phyloP scores from a whole-genome alignment of 1,140 invertebrate species.

The Sipha flava region DNA sequence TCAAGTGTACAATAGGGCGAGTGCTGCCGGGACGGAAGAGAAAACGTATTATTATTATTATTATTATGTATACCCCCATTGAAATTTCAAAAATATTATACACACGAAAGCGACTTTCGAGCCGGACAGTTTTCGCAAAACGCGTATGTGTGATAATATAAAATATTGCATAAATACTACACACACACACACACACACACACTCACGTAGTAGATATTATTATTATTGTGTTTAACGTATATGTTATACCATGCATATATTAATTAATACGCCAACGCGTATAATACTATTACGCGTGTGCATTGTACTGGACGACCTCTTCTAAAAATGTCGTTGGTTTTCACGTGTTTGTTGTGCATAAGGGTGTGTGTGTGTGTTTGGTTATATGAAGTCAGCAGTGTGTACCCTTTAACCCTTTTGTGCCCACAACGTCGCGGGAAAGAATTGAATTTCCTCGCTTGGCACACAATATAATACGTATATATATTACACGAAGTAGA shows the following conservation, averaged over 20 bases:
- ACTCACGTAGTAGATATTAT: too few species aligned
- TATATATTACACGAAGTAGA: background rate
- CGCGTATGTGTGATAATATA: background rate
- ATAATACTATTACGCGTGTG: background rate
- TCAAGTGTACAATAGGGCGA: background rate
- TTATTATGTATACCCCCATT: too few species aligned
- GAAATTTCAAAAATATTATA: constrained; percentile 4
- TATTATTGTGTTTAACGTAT: too few species aligned
- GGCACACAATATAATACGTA: background rate
- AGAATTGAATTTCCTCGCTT: background rate
- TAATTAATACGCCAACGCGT: constrained; percentile 7
- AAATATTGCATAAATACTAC: background rate
- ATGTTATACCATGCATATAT: background rate
- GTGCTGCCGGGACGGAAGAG: background rate
- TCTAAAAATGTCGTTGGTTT: background rate
- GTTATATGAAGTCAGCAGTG: background rate
- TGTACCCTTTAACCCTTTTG: background rate
- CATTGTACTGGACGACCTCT: background rate
- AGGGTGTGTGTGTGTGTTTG: background rate
- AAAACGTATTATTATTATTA: too few species aligned
- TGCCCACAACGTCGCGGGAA: background rate
- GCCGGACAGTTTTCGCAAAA: background rate
- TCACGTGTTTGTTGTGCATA: background rate
- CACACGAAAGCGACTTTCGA: background rate
- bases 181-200: background rate